phyloP scores from a whole-genome alignment of 2,888 invertebrate species.

The Thymelicus acteon region DNA sequence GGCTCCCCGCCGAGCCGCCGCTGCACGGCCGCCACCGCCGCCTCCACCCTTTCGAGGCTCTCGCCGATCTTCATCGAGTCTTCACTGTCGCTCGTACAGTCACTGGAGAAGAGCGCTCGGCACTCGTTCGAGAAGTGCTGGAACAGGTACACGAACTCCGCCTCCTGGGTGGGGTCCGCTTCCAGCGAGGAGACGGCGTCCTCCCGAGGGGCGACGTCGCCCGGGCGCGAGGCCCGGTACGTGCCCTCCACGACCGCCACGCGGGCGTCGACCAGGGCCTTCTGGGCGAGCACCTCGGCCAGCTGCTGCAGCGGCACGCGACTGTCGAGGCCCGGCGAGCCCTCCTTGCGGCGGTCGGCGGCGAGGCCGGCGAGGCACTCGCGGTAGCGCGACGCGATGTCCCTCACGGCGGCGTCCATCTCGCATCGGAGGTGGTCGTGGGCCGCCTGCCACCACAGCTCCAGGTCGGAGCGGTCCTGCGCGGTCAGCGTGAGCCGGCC shows the following conservation, averaged over 20 bases:
- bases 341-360: conserved; percentile 59
- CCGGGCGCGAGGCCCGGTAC: conserved; percentile 65
- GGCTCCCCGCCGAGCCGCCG: conserved; percentile 59
- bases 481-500: conserved; percentile 87
- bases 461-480: conserved; percentile 88
- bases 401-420: conserved; percentile 88
- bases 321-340: conserved; percentile 56
- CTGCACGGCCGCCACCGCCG: conserved; percentile 73
- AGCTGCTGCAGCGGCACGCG: conserved; percentile 83
- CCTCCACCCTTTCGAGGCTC: conserved; percentile 80
- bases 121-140: conserved; percentile 87
- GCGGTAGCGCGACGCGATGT: conserved; percentile 88
- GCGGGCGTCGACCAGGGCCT: conserved; percentile 90
- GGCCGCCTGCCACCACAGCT: conserved; percentile 90
- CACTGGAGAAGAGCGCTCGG: conserved; percentile 84
- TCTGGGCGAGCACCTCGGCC: conserved; percentile 89
- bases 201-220: conserved; percentile 58
- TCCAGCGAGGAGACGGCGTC: conserved; percentile 78
- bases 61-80: conserved; percentile 83
- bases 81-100: conserved; percentile 84
- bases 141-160: conserved; percentile 88
- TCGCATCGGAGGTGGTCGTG: conserved; percentile 89
- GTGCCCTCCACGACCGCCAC: conserved; percentile 88
- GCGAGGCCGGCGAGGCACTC: conserved; percentile 79
- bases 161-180: conserved; percentile 85